Conservation (phyloP, 2,113 vertebrate genomes). For the Cromileptes altivelis region DNA sequence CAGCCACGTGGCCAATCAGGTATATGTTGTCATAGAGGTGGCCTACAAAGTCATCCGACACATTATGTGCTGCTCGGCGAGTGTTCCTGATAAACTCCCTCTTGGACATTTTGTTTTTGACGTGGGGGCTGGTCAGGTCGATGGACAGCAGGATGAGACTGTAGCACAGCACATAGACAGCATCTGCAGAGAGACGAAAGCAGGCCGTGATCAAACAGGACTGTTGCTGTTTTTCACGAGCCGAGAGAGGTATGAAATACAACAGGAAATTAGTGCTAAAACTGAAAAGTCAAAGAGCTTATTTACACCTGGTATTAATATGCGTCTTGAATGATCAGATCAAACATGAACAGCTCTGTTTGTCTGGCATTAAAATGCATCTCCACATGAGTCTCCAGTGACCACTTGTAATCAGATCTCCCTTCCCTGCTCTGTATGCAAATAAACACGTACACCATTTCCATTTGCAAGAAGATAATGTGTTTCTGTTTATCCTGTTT, state of each 20-base stretch:
- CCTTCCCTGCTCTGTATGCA: too few relatives aligned
- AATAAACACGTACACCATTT: too few relatives aligned
- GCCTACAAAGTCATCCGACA: slow-evolving; percentile 98
- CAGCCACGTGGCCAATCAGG: slow-evolving; percentile 98
- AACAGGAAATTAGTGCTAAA: not conserved
- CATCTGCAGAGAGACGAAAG: slow-evolving; percentile 85
- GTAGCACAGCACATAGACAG: slow-evolving; percentile 98
- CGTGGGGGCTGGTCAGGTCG: slow-evolving; percentile 97
- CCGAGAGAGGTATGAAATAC: not conserved
- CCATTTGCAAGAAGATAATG: too few relatives aligned
- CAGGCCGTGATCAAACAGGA: not conserved
- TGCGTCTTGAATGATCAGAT: too few relatives aligned
- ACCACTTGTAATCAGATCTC: too few relatives aligned
- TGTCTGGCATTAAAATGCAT: too few relatives aligned
- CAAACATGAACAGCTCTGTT: too few relatives aligned
- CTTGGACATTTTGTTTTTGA: slow-evolving; percentile 99
- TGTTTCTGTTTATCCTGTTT: too few relatives aligned
- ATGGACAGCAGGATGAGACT: slow-evolving; percentile 98
- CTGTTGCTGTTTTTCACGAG: not conserved
- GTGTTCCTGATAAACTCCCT: slow-evolving; percentile 99
- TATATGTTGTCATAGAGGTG: slow-evolving; percentile 99
- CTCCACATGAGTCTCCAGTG: too few relatives aligned
- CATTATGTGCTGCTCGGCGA: slow-evolving; percentile 94
- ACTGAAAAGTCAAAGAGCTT: not conserved
- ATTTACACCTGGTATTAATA: too few relatives aligned